Evolutionary conservation across 2,888 invertebrate species (phyloP).

Genomic region (Teinopalpus imperialis): DNA sequence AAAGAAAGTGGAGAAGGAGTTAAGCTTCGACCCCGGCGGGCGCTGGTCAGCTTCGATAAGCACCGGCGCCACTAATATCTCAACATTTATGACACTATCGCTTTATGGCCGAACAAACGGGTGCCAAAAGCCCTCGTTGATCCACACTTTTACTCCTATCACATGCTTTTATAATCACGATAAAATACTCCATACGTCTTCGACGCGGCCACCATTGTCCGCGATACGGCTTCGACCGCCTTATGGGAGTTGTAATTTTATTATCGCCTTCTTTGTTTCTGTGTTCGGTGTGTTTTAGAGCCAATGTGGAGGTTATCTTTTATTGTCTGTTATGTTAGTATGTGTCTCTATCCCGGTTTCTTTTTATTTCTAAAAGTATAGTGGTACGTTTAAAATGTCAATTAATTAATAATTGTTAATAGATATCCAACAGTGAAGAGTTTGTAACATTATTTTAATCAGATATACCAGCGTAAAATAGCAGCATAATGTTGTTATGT

Average conservation of each 20-base stretch:
- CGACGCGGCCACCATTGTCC: constrained; percentile 32
- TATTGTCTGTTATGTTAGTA: constrained; percentile 37
- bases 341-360: constrained; percentile 24
- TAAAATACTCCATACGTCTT: constrained; percentile 44
- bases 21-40: constrained; percentile 28
- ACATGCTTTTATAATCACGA: constrained; percentile 65
- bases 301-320: constrained; percentile 36
- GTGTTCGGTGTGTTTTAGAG: constrained; percentile 30
- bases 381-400: constrained; percentile 5
- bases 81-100: constrained; percentile 46
- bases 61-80: constrained; percentile 65
- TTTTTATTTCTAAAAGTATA: constrained; percentile 10
- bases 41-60: constrained; percentile 36
- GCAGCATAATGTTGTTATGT: no score
- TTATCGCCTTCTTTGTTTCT: constrained; percentile 68
- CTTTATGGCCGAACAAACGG: constrained; percentile 50
- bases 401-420: background rate
- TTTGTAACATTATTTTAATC: no score
- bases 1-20: background rate
- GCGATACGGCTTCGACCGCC: constrained; percentile 23
- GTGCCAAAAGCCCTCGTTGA: constrained; percentile 77
- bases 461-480: no score
- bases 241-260: constrained; percentile 48
- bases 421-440: background rate
- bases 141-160: constrained; percentile 69